These are phyloP conservation scores for Agrilus biguttatus DNA, from an alignment of 2,888 invertebrate species.

Conservation along the genomic window DNA sequence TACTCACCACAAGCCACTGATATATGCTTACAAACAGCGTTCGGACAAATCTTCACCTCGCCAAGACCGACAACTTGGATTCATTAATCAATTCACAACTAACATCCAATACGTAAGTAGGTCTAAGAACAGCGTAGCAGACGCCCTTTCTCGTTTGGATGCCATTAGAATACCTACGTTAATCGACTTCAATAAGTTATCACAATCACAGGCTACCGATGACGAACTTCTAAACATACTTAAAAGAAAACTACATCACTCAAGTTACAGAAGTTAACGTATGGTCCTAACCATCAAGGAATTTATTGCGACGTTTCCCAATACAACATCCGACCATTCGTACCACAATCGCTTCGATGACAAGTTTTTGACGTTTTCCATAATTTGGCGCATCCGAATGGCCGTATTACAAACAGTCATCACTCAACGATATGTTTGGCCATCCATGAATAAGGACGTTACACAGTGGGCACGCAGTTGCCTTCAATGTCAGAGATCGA, in stretches of 20 bases:
- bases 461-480: slow-evolving; percentile 17
- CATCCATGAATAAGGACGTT: slow-evolving; percentile 15
- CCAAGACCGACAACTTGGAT: background rate
- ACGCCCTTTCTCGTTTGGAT: background rate
- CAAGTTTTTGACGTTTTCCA: slow-evolving; percentile 10
- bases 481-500: slow-evolving; percentile 18
- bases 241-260: slow-evolving; percentile 1
- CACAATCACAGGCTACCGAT: background rate
- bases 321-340: slow-evolving; percentile 9
- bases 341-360: slow-evolving; percentile 9
- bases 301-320: slow-evolving; percentile 4
- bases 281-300: background rate
- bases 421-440: slow-evolving; percentile 15
- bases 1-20: too few relatives aligned
- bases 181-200: background rate
- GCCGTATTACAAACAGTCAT: slow-evolving; percentile 12
- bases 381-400: slow-evolving; percentile 10
- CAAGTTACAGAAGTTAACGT: too few relatives aligned
- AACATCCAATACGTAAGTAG: background rate
- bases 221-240: slow-evolving; percentile 1
- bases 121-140: background rate
- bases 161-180: background rate
- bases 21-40: too few relatives aligned
- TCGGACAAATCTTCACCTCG: background rate
- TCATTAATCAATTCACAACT: background rate